Percentiles rank a stretch among this genome's conserved stretches.
These are phyloP conservation scores for Ophion costatus DNA, from an alignment of 2,888 invertebrate genomes.

Conservation along the genomic window DNA sequence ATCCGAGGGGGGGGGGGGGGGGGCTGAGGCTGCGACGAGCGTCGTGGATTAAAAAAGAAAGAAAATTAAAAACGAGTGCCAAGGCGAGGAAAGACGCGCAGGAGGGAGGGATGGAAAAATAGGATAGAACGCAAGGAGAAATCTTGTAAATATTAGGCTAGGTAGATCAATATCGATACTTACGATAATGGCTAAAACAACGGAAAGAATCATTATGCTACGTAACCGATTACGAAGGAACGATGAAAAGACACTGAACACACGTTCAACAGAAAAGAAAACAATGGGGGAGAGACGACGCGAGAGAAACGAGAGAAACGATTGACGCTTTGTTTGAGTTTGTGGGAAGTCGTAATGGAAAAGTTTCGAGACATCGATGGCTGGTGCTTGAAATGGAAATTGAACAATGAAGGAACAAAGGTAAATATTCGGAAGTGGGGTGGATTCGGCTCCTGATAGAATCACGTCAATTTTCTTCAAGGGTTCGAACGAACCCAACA, in stretches of 20 bases:
- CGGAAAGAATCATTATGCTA: constrained; percentile 43
- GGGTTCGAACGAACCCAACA: too few species aligned
- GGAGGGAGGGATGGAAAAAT: constrained; percentile 20
- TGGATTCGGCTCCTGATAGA: too few species aligned
- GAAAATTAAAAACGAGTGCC: constrained; percentile 51
- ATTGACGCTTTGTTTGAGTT: neutral
- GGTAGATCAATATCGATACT: constrained; percentile 82
- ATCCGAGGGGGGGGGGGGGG: too few species aligned
- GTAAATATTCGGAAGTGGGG: too few species aligned
- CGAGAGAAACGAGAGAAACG: constrained; percentile 45
- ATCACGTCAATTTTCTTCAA: too few species aligned
- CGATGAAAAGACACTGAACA: constrained; percentile 29
- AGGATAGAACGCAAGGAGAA: constrained; percentile 66
- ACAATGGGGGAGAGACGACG: constrained; percentile 39
- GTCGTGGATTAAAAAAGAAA: constrained; percentile 11
- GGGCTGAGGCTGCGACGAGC: neutral
- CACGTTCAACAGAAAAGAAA: constrained; percentile 34
- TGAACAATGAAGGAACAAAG: neutral
- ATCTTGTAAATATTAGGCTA: constrained; percentile 81
- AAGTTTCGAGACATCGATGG: neutral
- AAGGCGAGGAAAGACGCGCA: constrained; percentile 58
- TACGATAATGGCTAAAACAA: constrained; percentile 70
- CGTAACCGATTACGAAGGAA: constrained; percentile 43
- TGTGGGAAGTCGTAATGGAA: neutral
- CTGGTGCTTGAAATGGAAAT: neutral